A percentile compares a stretch with the other conserved stretches of the same genome.
These are phyloP conservation scores for Pica pica DNA, from an alignment of 2,113 vertebrate species.

Conservation along the genomic window DNA sequence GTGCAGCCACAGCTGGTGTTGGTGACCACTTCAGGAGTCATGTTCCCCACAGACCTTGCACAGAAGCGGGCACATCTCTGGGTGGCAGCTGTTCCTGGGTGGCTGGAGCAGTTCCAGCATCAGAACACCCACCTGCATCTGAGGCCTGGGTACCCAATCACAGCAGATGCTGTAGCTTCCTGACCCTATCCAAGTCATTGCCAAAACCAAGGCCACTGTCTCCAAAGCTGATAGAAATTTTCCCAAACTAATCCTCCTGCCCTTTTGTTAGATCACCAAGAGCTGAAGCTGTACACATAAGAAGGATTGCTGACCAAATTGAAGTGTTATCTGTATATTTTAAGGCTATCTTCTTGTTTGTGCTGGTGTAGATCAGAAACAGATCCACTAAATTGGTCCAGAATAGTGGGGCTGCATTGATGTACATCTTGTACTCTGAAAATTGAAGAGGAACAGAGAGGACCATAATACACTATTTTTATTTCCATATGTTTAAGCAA, in stretches of 20 bases:
- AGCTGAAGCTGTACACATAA: background rate
- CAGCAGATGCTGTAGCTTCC: background rate
- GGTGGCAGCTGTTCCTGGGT: background rate
- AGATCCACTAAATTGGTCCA: background rate
- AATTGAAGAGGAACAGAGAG: background rate
- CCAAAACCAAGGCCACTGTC: background rate
- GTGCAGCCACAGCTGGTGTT: background rate
- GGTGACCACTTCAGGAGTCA: background rate
- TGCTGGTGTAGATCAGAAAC: background rate
- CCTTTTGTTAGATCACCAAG: background rate
- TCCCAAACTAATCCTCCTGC: background rate
- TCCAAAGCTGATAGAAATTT: background rate
- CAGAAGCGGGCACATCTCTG: fast-evolving
- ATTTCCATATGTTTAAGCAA: background rate
- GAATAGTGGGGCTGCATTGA: background rate
- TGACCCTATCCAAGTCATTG: background rate
- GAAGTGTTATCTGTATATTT: background rate
- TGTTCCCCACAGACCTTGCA: too few species aligned
- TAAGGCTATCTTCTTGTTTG: background rate
- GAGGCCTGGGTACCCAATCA: background rate
- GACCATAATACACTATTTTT: background rate
- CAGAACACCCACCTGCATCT: background rate
- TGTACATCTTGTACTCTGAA: background rate
- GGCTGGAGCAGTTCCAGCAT: fast-evolving
- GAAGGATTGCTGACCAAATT: background rate